Evolutionary conservation across 2,888 invertebrate genomes (phyloP), one percentile per base, ranked within the genome.

Genomic region (Adela reaumurella): DNA sequence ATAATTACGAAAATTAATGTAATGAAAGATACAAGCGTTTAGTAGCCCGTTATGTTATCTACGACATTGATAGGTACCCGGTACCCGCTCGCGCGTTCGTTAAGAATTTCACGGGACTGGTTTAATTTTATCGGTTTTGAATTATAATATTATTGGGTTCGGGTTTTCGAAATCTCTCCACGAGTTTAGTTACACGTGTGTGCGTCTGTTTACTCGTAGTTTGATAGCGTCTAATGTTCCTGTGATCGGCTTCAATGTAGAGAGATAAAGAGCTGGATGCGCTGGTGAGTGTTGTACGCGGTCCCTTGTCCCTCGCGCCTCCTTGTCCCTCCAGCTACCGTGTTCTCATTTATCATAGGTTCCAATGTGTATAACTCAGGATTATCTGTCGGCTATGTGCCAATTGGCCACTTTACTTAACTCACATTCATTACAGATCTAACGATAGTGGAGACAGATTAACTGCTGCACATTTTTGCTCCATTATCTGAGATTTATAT

Each of bases 1-100:
- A 76, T 77, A 73, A 74, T 76, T 76, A 76, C 74, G 69, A 74
- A 76, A 74, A 74, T 74, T 72, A 70, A 74, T 74, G 72, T 62
- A 64, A 67, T 59, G 65, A 61, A 62, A 68, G 74, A 74, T 74
- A 73, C 65, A 68, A 64, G 68, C 72, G 67, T 74, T 76, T 74
- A 73, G 71, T 70, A 67, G 70, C 62, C 68, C 70, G 70, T 71
- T 67, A 62, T 59, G 63, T 69, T 77, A 77, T 77, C 77, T 73
- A 54, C 35, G 35, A 35, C 35, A 35, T 35, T 35, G 35, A 35
- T 35, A 35, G 35, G 35, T 35, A 35, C 35, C n/a, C 35, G 35
- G 35, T 35, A 35, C 35, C n/a, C 35, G 35, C 35, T 35, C n/a
- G 8, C 4, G 11, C 14, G 3, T 35, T 35, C 35, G 35, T 35